phyloP scores from a whole-genome alignment of 2,888 invertebrate genomes.

The Ditula angustiorana region DNA sequence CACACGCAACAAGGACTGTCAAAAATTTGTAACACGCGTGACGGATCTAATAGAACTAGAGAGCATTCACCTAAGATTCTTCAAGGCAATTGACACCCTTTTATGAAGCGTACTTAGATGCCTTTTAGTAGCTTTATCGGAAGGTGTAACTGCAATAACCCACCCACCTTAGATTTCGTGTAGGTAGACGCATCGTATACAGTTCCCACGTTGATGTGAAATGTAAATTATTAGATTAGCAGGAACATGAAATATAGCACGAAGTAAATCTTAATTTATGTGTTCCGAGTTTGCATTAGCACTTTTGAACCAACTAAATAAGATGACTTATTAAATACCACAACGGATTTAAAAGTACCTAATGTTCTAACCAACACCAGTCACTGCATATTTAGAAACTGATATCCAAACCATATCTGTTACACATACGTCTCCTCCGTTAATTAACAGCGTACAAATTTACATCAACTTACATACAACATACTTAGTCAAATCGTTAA shows the following conservation, averaged over 20 bases:
- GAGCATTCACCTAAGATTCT: slow-evolving; percentile 14
- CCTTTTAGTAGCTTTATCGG: background rate
- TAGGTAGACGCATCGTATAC: background rate
- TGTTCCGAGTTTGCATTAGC: no score
- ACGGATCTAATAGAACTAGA: slow-evolving; percentile 4
- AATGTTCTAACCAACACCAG: no score
- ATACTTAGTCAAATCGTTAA: slow-evolving; percentile 14
- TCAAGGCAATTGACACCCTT: slow-evolving; percentile 12
- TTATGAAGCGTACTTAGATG: background rate
- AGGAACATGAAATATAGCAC: background rate
- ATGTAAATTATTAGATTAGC: slow-evolving; percentile 4
- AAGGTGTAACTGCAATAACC: slow-evolving; percentile 1
- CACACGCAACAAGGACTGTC: slow-evolving; percentile 36
- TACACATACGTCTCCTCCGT: background rate
- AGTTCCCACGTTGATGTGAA: background rate
- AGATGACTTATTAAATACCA: no score
- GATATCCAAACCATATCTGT: background rate
- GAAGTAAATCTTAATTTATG: background rate
- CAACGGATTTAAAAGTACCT: no score
- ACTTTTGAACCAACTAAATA: no score
- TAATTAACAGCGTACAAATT: slow-evolving; percentile 15
- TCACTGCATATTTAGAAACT: background rate
- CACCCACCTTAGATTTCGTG: background rate
- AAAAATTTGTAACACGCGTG: background rate
- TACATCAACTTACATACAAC: slow-evolving; percentile 19